phyloP scores from a whole-genome alignment of 2,113 vertebrate genomes.

The Petaurus breviceps region DNA sequence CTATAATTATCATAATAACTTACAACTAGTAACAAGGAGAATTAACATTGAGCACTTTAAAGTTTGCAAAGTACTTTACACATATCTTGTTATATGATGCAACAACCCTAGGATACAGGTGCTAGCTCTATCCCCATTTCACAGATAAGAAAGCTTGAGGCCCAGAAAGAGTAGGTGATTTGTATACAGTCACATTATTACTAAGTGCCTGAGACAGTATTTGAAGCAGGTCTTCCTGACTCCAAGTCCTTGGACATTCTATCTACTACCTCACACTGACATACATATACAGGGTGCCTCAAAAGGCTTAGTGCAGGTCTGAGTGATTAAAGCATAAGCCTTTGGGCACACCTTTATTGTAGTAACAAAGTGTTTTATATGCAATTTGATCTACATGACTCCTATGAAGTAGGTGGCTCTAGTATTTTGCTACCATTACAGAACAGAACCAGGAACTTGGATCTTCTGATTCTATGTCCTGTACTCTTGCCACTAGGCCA shows the following conservation, averaged over 20 bases:
- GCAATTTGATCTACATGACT: neutral
- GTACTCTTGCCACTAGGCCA: too few species aligned
- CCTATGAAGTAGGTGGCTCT: neutral
- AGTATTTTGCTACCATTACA: neutral
- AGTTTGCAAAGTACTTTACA: neutral
- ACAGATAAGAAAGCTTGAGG: too few species aligned
- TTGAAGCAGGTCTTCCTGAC: too few species aligned
- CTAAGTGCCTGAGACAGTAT: too few species aligned
- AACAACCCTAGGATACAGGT: neutral
- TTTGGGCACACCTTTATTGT: neutral
- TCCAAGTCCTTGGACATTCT: too few species aligned
- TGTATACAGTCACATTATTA: too few species aligned
- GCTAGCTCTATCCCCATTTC: neutral
- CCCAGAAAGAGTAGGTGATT: too few species aligned
- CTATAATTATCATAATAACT: neutral
- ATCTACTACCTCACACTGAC: too few species aligned
- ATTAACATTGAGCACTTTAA: neutral
- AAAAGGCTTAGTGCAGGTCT: neutral
- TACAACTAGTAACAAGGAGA: neutral
- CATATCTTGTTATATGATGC: neutral
- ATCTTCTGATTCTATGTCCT: too few species aligned
- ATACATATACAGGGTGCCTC: neutral
- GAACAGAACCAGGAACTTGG: too few species aligned
- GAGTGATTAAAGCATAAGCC: neutral
- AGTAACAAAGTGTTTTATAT: neutral